Percentiles rank a stretch among this genome's conserved stretches.
Evolutionary conservation across 2,797 vertebrate species (phyloP).

Genomic region (Lithobates sylvaticus): DNA sequence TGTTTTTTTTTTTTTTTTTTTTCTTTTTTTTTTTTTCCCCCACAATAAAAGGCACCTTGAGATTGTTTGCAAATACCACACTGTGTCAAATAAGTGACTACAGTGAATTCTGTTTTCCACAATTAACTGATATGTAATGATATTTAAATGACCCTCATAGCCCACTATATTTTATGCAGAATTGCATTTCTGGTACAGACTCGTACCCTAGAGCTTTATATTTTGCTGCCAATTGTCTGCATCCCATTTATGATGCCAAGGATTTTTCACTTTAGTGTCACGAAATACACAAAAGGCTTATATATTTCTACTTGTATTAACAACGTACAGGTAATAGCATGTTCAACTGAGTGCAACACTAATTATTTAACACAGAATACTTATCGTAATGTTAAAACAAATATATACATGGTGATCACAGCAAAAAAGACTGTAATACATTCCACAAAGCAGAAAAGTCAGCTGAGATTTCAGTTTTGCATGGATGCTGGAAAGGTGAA

Average conservation of each 20-base stretch:
- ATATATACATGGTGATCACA: neutral
- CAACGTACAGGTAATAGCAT: neutral
- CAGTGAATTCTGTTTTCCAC: neutral
- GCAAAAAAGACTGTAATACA: neutral
- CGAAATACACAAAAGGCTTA: conserved; percentile 20
- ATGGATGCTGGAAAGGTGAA: neutral
- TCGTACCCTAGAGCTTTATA: conserved; percentile 27
- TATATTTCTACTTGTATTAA: conserved; percentile 17
- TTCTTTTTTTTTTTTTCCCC: no score
- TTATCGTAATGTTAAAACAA: neutral
- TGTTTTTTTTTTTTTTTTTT: no score
- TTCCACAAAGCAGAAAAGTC: neutral
- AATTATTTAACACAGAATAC: neutral
- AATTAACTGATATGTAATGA: conserved; percentile 5
- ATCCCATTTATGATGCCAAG: conserved; percentile 37
- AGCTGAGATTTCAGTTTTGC: neutral
- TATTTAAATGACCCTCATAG: conserved; percentile 23
- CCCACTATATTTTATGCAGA: conserved; percentile 16
- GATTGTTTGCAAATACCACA: neutral
- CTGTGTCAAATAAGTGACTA: neutral
- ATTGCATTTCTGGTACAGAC: conserved; percentile 24
- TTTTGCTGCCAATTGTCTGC: conserved; percentile 37
- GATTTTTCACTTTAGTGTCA: conserved; percentile 33
- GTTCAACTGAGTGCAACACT: neutral
- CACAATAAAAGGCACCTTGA: neutral